Conservation (phyloP, 2,797 vertebrate genomes). For the Nannoperca obscura region DNA sequence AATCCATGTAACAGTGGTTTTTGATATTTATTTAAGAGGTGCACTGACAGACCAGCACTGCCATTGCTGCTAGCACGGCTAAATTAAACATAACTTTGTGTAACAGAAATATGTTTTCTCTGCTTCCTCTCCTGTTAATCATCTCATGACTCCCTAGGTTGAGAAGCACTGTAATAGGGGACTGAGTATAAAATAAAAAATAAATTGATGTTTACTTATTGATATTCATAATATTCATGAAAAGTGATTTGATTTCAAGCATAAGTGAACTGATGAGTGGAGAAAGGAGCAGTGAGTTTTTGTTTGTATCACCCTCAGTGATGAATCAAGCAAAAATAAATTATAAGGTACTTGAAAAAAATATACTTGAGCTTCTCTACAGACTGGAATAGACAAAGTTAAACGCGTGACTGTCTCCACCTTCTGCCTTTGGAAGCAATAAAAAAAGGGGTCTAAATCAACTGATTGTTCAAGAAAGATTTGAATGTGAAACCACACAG, state of each 20-base stretch:
- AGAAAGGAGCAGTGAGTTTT: neutral
- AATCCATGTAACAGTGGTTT: neutral
- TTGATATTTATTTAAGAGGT: neutral
- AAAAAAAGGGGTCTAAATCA: slow-evolving; percentile 4
- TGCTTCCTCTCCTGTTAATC: no score
- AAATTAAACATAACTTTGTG: neutral
- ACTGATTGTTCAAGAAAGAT: slow-evolving; percentile 13
- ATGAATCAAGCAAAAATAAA: slow-evolving; percentile 4
- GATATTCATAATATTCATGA: neutral
- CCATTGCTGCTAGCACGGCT: neutral
- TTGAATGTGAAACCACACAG: slow-evolving; percentile 68
- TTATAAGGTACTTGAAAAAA: no score
- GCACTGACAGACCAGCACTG: neutral
- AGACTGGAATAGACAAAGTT: neutral
- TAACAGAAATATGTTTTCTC: neutral
- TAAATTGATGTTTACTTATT: neutral
- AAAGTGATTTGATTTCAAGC: neutral
- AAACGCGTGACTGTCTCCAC: slow-evolving; percentile 4
- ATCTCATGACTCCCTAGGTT: no score
- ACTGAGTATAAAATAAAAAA: neutral
- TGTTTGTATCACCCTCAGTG: neutral
- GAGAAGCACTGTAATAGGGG: neutral
- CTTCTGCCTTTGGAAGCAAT: slow-evolving; percentile 9
- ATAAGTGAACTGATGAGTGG: neutral
- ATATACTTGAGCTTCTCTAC: neutral